Percentiles rank a stretch among this genome's conserved stretches.
Evolutionary conservation across 2,888 invertebrate species (phyloP).

Genomic region (Polyommatus icarus): DNA sequence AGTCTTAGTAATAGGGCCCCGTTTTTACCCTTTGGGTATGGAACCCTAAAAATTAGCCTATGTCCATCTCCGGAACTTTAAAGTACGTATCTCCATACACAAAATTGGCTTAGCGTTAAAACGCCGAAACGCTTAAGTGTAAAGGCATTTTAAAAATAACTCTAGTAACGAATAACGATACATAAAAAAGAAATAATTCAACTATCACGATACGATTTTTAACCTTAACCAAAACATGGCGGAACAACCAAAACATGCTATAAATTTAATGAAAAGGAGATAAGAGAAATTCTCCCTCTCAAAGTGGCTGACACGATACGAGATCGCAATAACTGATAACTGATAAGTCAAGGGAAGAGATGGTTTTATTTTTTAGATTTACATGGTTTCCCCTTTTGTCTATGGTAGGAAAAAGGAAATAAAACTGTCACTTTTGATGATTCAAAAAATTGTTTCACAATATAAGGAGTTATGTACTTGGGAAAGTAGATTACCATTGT

Average conservation of each 20-base stretch:
- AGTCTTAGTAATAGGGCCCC: too few species aligned
- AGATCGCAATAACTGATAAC: constrained; percentile 18
- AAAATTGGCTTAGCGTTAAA: too few species aligned
- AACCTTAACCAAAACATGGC: not conserved
- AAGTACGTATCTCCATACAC: too few species aligned
- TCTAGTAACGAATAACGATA: not conserved
- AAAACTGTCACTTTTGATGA: not conserved
- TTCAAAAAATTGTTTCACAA: not conserved
- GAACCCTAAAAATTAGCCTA: too few species aligned
- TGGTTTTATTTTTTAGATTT: constrained; percentile 7
- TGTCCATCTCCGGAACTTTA: too few species aligned
- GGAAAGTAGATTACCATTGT: too few species aligned
- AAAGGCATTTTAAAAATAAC: too few species aligned
- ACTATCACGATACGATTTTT: not conserved
- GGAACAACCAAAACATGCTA: constrained; percentile 11
- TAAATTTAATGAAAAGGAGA: constrained; percentile 9
- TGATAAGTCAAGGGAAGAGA: constrained; percentile 7
- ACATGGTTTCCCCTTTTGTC: not conserved
- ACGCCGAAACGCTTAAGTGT: too few species aligned
- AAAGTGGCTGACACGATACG: constrained; percentile 8
- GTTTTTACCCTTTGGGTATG: too few species aligned
- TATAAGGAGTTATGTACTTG: too few species aligned
- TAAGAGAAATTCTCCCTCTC: constrained; percentile 7
- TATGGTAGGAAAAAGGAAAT: not conserved
- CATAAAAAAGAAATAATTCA: not conserved